A percentile compares a stretch with the other conserved stretches of the same genome.
Conservation (phyloP, 2,113 vertebrate genomes). For the Chlamydotis undulata region DNA sequence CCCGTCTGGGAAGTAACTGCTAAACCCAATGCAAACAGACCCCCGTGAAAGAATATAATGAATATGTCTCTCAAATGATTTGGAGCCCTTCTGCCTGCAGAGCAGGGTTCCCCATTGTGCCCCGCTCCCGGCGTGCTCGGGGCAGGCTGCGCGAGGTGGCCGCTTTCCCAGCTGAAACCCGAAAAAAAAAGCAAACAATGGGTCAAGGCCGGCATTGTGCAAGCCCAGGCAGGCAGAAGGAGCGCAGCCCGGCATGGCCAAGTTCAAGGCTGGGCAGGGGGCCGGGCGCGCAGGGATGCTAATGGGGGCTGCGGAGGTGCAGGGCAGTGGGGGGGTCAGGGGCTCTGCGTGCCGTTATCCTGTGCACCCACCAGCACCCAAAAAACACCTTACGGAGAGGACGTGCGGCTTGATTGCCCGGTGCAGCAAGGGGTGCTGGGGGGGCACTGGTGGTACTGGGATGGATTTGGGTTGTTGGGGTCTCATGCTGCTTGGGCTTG, state of each 20-base stretch:
- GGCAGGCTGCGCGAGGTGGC: slow-evolving; percentile 39
- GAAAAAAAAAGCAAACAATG: slow-evolving; percentile 51
- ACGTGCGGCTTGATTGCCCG: neutral
- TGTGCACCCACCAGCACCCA: neutral
- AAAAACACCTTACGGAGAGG: neutral
- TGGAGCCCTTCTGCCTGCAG: slow-evolving; percentile 55
- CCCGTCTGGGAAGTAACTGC: slow-evolving; percentile 56
- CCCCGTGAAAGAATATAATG: slow-evolving; percentile 63
- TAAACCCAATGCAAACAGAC: slow-evolving; percentile 66
- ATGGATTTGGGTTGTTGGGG: neutral
- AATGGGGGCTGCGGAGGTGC: neutral
- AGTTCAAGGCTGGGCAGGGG: slow-evolving; percentile 70
- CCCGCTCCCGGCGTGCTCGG: slow-evolving; percentile 24
- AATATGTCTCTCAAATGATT: slow-evolving; percentile 58
- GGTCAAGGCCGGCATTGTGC: slow-evolving; percentile 61
- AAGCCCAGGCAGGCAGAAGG: slow-evolving; percentile 56
- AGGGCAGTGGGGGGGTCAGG: neutral
- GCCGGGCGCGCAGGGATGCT: slow-evolving; percentile 30
- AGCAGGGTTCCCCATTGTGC: slow-evolving; percentile 47
- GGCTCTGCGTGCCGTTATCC: neutral
- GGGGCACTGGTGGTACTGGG: neutral
- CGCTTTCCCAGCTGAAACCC: slow-evolving; percentile 64
- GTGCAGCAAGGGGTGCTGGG: neutral
- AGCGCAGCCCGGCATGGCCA: slow-evolving; percentile 60
- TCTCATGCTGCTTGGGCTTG: neutral